Conservation (phyloP, 2,797 vertebrate genomes). For the Notolepis coatsorum region DNA sequence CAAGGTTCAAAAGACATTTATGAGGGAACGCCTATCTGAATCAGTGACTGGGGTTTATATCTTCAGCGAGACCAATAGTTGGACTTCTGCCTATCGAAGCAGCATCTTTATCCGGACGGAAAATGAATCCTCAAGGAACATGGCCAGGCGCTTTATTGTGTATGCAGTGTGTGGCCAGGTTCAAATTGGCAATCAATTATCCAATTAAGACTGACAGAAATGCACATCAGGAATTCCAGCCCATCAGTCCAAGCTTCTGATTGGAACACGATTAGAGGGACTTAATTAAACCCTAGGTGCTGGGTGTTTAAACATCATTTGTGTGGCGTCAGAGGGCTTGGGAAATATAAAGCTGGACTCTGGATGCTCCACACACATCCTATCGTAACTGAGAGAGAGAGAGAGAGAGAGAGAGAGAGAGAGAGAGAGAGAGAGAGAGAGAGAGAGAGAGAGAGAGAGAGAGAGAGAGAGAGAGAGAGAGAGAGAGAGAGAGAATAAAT, state of each 20-base stretch:
- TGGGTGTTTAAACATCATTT: conserved; percentile 86
- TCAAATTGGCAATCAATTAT: conserved; percentile 91
- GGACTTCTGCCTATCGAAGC: conserved; percentile 82
- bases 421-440: conserved; percentile 17
- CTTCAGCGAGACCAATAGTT: conserved; percentile 76
- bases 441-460: conserved; percentile 28
- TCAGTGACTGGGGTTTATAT: conserved; percentile 63
- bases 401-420: conserved; percentile 26
- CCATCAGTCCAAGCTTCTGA: conserved; percentile 85
- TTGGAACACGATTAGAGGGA: conserved; percentile 87
- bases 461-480: conserved; percentile 29
- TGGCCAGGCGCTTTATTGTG: conserved; percentile 85
- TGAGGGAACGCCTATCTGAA: conserved; percentile 58
- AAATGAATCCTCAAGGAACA: conserved; percentile 86
- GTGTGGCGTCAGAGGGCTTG: conserved; percentile 75
- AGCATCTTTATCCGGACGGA: conserved; percentile 84
- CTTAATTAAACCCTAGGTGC: conserved; percentile 87
- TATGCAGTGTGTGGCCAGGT: conserved; percentile 87
- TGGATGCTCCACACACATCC: conserved; percentile 59
- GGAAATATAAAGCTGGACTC: conserved; percentile 78
- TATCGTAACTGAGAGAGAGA: conserved; percentile 14
- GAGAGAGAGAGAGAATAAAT: conserved; percentile 29
- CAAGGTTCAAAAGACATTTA: conserved; percentile 61
- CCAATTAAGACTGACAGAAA: conserved; percentile 90
- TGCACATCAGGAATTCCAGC: conserved; percentile 87